Evolutionary conservation across 2,888 invertebrate species (phyloP).

Genomic region (Myathropa florea): DNA sequence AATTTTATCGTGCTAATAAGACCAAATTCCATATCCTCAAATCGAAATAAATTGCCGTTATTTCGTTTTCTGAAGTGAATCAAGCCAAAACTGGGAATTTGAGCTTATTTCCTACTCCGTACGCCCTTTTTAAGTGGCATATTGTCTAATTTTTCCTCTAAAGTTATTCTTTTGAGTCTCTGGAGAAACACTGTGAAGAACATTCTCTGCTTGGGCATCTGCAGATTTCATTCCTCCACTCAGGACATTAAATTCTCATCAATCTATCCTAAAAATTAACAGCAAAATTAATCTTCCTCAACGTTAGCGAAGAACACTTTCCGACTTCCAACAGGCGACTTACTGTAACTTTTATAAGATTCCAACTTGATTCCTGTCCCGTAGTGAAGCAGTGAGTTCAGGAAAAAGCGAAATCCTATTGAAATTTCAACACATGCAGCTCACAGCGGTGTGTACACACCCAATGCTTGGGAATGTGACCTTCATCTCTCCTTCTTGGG

Average conservation of each 20-base stretch:
- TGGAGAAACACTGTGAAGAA: not conserved
- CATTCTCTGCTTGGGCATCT: not conserved
- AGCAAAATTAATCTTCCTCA: not conserved
- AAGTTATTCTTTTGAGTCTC: not conserved
- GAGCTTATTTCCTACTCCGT: too few species aligned
- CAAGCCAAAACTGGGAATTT: too few species aligned
- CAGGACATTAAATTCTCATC: not conserved
- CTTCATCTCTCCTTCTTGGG: slow-evolving; percentile 35
- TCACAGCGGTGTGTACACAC: not conserved
- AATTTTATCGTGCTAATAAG: too few species aligned
- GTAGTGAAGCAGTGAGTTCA: slow-evolving; percentile 25
- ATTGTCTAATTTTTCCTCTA: too few species aligned
- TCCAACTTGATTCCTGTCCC: slow-evolving; percentile 49
- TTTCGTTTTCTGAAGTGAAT: too few species aligned
- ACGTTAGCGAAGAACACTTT: not conserved
- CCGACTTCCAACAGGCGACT: not conserved
- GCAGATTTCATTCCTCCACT: not conserved
- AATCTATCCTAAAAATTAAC: not conserved
- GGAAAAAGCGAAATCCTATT: slow-evolving; percentile 44
- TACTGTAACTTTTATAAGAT: slow-evolving; percentile 24
- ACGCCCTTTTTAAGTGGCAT: too few species aligned
- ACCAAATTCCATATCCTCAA: too few species aligned
- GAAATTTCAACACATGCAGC: slow-evolving; percentile 47
- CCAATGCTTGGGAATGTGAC: slow-evolving; percentile 20
- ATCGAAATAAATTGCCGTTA: too few species aligned